These are phyloP conservation scores for Pachypanchax playfairii DNA, from an alignment of 2,113 vertebrate genomes.

Conservation along the genomic window DNA sequence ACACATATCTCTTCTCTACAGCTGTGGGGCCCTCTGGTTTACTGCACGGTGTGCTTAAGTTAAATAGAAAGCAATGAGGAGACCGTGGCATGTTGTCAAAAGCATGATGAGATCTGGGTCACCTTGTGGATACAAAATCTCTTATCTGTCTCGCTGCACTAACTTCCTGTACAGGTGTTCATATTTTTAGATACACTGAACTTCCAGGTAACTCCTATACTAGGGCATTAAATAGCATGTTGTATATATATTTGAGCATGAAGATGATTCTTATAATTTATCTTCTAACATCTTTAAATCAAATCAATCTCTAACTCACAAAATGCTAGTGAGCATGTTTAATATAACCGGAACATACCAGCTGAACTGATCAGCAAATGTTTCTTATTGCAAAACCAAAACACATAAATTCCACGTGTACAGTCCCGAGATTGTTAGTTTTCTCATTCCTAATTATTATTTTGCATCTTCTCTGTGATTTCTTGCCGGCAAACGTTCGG, in stretches of 20 bases:
- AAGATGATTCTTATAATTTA: too few relatives aligned
- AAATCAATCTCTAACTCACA: too few relatives aligned
- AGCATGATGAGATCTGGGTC: slow-evolving; percentile 29
- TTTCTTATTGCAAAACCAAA: neutral
- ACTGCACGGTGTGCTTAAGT: slow-evolving; percentile 36
- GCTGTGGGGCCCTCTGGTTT: slow-evolving; percentile 45
- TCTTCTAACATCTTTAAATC: too few relatives aligned
- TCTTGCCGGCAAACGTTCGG: neutral
- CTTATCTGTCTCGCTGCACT: neutral
- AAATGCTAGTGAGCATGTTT: neutral
- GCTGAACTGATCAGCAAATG: neutral
- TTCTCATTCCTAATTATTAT: too few relatives aligned
- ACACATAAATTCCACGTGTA: neutral
- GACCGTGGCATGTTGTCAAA: slow-evolving; percentile 56
- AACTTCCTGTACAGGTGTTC: slow-evolving; percentile 2
- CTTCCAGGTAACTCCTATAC: neutral
- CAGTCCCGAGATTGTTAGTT: neutral
- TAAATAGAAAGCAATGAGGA: slow-evolving; percentile 66
- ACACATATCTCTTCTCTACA: slow-evolving; percentile 41
- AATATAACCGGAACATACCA: neutral
- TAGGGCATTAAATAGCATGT: too few relatives aligned
- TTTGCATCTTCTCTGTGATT: neutral
- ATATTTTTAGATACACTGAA: neutral
- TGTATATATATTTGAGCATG: too few relatives aligned
- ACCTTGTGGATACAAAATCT: slow-evolving; percentile 19